Percentiles rank a stretch among this genome's conserved stretches.
Evolutionary conservation across 1,140 invertebrate species (phyloP).

Genomic region (Camponotus floridanus): DNA sequence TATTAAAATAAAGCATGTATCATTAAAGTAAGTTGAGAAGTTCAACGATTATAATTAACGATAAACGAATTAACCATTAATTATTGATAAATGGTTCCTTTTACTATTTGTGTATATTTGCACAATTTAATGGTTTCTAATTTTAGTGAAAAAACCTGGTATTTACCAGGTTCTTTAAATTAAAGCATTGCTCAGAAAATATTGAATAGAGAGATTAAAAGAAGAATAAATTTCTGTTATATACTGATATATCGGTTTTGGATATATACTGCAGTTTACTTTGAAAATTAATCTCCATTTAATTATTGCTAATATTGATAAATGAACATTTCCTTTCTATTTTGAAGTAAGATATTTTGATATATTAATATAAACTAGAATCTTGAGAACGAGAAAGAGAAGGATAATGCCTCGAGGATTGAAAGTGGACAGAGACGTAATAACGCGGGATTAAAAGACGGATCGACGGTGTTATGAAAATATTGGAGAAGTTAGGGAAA

Average conservation of each 20-base stretch:
- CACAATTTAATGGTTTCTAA: background rate
- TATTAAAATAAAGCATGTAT: background rate
- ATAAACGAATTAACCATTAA: too few species aligned
- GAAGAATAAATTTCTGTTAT: background rate
- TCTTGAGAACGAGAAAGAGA: background rate
- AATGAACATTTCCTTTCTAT: background rate
- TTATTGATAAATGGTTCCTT: background rate
- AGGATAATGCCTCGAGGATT: slow-evolving; percentile 7
- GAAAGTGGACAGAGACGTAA: slow-evolving; percentile 7
- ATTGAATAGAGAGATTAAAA: background rate
- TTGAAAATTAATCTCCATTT: slow-evolving; percentile 27
- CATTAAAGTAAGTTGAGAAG: background rate
- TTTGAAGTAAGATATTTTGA: slow-evolving; percentile 20
- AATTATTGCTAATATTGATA: slow-evolving; percentile 19
- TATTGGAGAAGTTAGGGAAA: background rate
- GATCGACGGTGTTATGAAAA: background rate
- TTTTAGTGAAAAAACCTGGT: background rate
- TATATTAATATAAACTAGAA: background rate
- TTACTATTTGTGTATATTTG: background rate
- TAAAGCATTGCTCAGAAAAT: background rate
- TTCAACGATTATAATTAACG: background rate
- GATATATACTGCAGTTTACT: background rate
- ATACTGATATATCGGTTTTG: background rate
- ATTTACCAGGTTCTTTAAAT: background rate
- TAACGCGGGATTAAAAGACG: slow-evolving; percentile 20